Evolutionary conservation across 2,113 vertebrate species (phyloP), one percentile per base, ranked within the genome.

Genomic region (Seriola dumerili): DNA sequence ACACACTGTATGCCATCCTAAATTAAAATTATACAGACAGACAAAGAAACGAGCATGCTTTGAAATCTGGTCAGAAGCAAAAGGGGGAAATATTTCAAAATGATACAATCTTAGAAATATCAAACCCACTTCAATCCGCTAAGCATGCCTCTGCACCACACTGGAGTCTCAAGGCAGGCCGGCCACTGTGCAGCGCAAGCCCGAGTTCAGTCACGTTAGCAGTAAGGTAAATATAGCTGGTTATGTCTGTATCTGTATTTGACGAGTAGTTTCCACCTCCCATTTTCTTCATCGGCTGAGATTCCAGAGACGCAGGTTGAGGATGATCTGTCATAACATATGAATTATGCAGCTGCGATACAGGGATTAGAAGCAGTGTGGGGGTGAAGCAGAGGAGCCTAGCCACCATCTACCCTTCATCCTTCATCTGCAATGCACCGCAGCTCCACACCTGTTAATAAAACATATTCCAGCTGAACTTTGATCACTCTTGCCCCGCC

Each of bases 381-480:
- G 58, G 78, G 80, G 78, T 87, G 85, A 92, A 83, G 90, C 85
- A 85, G 81, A 80, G 80, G 69, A 92, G 72, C 84, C 52, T 48
- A 5, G 77, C 66, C 34, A 0, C 66, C 86, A 73, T 78, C 79
- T 63, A 59, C 86, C 76, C 80, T 89, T 88, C 81, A 85, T 81
- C 87, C 87, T 78, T 92, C 89, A 94, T 93, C 83, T 80, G 88
- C 81, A 91, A 92, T 94, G 86, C 86, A 82, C 57, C 12, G 3
- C 85, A 76, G 83, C 85, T 72, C 80, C 63, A 81, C 83, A 92
- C 91, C 88, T 90, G 83, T 95, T 94, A 95, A 95, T 95, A 94
- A 95, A 95, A 94, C 91, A 95, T 95, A 50, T 75, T 87, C 58
- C 76, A 73, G 85, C 88, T 88, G 88, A 84, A 92, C 91, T 92